Evolutionary conservation across 2,113 vertebrate genomes (phyloP).

Genomic region (Carlito syrichta): DNA sequence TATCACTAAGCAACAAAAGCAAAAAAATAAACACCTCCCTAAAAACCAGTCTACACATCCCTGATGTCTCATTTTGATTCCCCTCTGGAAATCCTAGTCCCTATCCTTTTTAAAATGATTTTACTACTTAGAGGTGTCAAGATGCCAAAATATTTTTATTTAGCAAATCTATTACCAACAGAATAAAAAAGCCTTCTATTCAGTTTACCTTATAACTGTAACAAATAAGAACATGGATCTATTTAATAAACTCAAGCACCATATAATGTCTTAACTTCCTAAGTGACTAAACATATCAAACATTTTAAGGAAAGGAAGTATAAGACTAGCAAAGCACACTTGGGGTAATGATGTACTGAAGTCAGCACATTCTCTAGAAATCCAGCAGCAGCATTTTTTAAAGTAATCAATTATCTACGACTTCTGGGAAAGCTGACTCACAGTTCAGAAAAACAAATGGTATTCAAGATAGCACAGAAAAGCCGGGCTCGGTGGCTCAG

Average conservation of each 20-base stretch:
- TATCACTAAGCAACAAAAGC: background rate
- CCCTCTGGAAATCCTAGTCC: too few species aligned
- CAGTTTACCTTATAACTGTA: background rate
- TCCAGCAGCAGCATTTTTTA: background rate
- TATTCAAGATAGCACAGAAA: background rate
- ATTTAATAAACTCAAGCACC: background rate
- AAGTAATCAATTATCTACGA: background rate
- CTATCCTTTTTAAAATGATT: background rate
- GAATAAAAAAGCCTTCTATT: background rate
- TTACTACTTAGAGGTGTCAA: background rate
- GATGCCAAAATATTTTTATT: background rate
- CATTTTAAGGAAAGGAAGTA: background rate
- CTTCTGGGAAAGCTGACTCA: background rate
- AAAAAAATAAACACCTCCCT: background rate
- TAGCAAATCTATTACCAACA: background rate
- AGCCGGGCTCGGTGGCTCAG: too few species aligned
- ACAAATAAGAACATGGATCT: background rate
- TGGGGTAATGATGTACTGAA: rapidly evolving
- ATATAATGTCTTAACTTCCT: background rate
- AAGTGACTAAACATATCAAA: background rate
- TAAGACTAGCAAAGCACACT: background rate
- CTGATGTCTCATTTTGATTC: background rate
- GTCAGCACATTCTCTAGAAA: background rate
- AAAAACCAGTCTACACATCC: background rate
- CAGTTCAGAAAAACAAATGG: background rate